These are phyloP conservation scores for Gymnothorax javanicus DNA, from an alignment of 2,797 vertebrate species.

Conservation along the genomic window DNA sequence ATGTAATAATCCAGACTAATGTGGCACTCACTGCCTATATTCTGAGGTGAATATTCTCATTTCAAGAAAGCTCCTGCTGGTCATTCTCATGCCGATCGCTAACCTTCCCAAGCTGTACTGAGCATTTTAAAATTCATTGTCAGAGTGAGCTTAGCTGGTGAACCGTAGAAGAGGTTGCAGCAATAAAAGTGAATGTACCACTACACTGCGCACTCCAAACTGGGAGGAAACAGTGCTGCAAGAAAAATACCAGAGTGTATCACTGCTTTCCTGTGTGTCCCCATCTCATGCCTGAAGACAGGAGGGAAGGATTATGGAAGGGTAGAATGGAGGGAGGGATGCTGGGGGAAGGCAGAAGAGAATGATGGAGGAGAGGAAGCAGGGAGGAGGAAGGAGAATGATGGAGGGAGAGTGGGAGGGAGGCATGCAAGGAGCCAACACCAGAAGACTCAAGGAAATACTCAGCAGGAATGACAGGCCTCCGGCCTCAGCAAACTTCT, in stretches of 20 bases:
- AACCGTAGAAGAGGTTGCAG: background rate
- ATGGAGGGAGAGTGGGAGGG: background rate
- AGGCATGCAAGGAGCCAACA: background rate
- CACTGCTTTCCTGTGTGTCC: background rate
- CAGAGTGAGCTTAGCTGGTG: background rate
- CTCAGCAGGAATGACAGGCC: background rate
- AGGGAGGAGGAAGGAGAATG: background rate
- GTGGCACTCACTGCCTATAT: background rate
- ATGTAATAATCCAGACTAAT: background rate
- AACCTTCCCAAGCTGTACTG: background rate
- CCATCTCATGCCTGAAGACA: background rate
- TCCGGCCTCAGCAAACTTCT: background rate
- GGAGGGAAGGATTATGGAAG: background rate
- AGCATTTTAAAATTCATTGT: background rate
- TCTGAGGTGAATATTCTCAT: background rate
- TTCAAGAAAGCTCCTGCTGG: background rate
- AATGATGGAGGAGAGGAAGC: background rate
- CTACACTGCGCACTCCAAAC: background rate
- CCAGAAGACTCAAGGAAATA: background rate
- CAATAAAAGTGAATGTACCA: background rate
- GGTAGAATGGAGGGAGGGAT: background rate
- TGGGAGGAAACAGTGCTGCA: background rate
- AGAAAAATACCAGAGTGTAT: background rate
- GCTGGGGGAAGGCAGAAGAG: background rate
- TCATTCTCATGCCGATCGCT: background rate